Evolutionary conservation across 2,888 invertebrate species (phyloP), one percentile per base, ranked within the genome.

Genomic region (Scaptomyza flava): DNA sequence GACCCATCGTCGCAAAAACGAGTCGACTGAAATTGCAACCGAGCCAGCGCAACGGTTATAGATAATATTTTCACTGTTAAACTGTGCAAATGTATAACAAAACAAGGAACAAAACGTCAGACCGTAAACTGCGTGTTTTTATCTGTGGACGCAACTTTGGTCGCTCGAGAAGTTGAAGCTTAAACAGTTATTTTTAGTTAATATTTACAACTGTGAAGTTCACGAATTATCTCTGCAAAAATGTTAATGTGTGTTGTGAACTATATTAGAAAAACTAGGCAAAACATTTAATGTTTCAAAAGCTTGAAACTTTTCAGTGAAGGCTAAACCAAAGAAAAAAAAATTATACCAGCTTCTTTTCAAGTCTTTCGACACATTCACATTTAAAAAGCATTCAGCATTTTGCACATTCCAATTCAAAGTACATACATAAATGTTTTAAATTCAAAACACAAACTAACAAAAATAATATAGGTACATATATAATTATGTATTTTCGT

Each of bases 41-140:
- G 67, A 50, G 50, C 20, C 34, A 34, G 67, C 59, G 36, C 48
- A 36, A 57, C 47, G 81, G 89, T 89, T 89, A 89, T 89, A 89
- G 89, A 89, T 89, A 90, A 89, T 89, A 73, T 81, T 86, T 79
- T 76, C 68, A 89, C 90, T 82, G 90, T 84, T 87, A 63, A 60
- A 68, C 57, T 66, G 79, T 71, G 79, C 58, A 67, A 72, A 84
- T 79, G 89, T 87, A 88, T 87, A 87, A 88, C 84, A 89, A 84
- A 79, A 74, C 84, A 81, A 84, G 84, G 66, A 89, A 69, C 67
- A 60, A 81, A 68, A 64, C 77, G 68, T 88, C 84, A 84, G 81
- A 81, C 87, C 61, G 50, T 82, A 63, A 72, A 74, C 77, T 87
- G 83, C 86, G 82, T 82, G 82, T 77, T 83, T 82, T 82, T 75